These are phyloP conservation scores for Caloenas nicobarica DNA, from an alignment of 2,113 vertebrate genomes.

Conservation along the genomic window DNA sequence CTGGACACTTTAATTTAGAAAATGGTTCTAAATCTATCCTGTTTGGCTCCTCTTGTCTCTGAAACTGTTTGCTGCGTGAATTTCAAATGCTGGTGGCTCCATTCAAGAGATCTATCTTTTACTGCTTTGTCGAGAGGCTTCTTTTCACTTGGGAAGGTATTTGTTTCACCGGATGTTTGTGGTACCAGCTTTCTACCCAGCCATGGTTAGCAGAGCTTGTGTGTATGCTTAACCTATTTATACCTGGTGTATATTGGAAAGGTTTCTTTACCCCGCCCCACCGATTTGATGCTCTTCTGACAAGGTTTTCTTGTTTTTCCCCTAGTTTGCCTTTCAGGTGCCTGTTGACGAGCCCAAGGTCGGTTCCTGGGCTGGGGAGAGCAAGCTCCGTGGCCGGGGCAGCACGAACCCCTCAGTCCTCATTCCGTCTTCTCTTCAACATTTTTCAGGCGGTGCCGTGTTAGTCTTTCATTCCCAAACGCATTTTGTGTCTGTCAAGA, in stretches of 20 bases:
- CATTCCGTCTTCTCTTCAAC: neutral
- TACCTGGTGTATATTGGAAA: neutral
- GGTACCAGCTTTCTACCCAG: neutral
- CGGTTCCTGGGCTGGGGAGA: no score
- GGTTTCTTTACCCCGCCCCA: neutral
- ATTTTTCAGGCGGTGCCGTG: neutral
- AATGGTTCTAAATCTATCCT: neutral
- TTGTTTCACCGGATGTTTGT: neutral
- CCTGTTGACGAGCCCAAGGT: neutral
- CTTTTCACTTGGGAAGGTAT: neutral
- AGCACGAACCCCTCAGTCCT: no score
- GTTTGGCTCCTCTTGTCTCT: neutral
- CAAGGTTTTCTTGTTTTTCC: neutral
- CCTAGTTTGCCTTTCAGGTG: neutral
- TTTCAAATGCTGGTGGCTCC: neutral
- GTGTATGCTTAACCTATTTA: neutral
- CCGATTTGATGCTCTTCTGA: neutral
- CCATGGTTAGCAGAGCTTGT: neutral
- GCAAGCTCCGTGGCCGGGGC: no score
- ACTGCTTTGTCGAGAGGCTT: neutral
- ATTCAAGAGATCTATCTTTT: neutral
- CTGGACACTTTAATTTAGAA: neutral
- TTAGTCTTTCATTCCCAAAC: neutral
- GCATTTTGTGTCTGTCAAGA: neutral
- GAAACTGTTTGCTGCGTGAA: neutral